These are phyloP conservation scores for Leucoraja erinaceus DNA, from an alignment of 2,113 vertebrate species.

Conservation along the genomic window DNA sequence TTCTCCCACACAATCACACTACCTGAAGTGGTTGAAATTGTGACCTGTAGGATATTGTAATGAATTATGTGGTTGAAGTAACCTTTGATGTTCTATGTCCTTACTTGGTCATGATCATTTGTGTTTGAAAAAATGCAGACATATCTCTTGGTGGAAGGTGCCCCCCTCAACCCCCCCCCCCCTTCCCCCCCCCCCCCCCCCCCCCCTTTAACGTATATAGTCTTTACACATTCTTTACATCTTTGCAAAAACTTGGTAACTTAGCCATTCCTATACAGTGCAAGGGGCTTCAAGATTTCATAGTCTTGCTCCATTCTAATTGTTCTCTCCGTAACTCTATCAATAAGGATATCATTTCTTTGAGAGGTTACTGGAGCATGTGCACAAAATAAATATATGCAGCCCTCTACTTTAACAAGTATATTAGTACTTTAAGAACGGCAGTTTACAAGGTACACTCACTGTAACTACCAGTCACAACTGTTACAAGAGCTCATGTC, in stretches of 20 bases:
- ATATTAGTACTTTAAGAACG: neutral
- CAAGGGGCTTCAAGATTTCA: neutral
- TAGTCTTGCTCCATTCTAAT: neutral
- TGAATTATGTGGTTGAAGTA: neutral
- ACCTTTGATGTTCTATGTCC: constrained; percentile 8
- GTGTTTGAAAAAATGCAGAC: constrained; percentile 20
- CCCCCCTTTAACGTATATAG: neutral
- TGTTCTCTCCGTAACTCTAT: constrained; percentile 40
- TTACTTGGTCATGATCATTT: neutral
- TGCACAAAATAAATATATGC: constrained; percentile 30
- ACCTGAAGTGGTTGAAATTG: neutral
- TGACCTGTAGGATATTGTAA: neutral
- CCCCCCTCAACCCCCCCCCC: too few relatives aligned
- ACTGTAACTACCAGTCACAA: neutral
- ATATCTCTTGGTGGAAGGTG: neutral
- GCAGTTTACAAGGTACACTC: neutral
- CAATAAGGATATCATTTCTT: constrained; percentile 45
- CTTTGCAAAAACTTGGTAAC: neutral
- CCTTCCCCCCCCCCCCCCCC: too few relatives aligned
- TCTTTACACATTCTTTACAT: neutral
- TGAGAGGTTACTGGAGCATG: constrained; percentile 46
- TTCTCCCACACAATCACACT: neutral
- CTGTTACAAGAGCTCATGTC: neutral
- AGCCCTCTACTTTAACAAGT: neutral
- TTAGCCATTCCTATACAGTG: neutral